Evolutionary conservation across 2,888 invertebrate genomes (phyloP).

Genomic region (Heterodera filipjevi): DNA sequence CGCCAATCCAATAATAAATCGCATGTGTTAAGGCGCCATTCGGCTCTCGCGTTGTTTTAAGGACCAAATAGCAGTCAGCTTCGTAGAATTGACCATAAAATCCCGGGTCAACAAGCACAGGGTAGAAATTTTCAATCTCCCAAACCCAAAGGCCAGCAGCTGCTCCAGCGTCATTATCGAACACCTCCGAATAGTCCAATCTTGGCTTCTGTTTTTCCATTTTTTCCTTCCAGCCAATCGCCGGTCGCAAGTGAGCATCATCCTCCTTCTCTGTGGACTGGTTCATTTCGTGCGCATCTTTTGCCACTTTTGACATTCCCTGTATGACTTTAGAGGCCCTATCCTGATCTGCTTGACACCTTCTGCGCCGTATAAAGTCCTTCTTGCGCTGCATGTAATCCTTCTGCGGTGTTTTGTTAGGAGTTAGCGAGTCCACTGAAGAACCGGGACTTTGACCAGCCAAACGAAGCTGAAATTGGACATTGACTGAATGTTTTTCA

Average conservation of each 20-base stretch:
- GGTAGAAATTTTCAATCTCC: conserved; percentile 99
- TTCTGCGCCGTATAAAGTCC: conserved; percentile 75
- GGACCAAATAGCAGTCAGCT: conserved; percentile 89
- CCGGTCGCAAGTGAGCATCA: conserved; percentile 44
- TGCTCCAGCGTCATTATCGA: conserved; percentile 88
- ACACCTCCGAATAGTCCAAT: conserved; percentile 68
- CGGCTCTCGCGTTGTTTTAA: conserved; percentile 53
- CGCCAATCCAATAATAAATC: conserved; percentile 99
- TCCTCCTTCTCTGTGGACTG: conserved; percentile 47
- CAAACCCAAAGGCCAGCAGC: conserved; percentile 80
- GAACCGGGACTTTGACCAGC: conserved; percentile 61
- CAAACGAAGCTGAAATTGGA: conserved; percentile 42
- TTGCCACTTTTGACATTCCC: conserved; percentile 83
- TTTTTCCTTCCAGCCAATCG: conserved; percentile 56
- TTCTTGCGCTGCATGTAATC: conserved; percentile 94
- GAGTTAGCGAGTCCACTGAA: conserved; percentile 53
- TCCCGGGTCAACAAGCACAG: conserved; percentile 81
- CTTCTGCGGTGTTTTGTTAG: conserved; percentile 68
- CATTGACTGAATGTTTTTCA: neutral
- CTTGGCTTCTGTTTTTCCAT: conserved; percentile 54
- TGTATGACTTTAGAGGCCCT: conserved; percentile 70
- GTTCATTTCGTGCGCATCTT: conserved; percentile 39
- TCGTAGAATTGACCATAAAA: conserved; percentile 97
- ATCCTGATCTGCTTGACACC: conserved; percentile 78
- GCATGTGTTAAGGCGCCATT: conserved; percentile 83